Evolutionary conservation across 2,888 invertebrate genomes (phyloP), one percentile per base, ranked within the genome.

Genomic region (Sesamia inferens): DNA sequence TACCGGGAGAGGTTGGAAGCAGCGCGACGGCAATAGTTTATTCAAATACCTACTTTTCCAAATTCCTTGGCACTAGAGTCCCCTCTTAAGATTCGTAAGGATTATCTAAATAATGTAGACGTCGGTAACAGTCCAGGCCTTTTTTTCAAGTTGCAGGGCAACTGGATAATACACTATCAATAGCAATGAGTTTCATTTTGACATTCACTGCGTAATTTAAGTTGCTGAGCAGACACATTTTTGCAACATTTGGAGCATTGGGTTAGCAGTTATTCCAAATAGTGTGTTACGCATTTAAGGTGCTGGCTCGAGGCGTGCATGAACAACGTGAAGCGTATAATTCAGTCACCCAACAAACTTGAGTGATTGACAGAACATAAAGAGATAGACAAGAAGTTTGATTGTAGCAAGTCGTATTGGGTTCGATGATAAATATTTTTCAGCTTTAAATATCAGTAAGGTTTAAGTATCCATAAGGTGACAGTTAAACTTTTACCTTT

Each of bases 401-500:
- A 54, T 68, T 24, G 14, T 24, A 47, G 44, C n/a, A 10, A 55
- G 11, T 51, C 61, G 44, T 72, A 44, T 31, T 57, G 42, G 47
- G 39, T 74, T 47, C 10, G 22, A 80, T 69, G 57, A 64, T 31
- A 22, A n/a, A 68, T 54, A 73, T 47, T 68, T 63, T 44, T 68
- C 54, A 63, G 44, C 2, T n/a, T 24, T 44, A 66, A 74, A 61
- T 54, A 54, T 74, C 39, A 47, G 71, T 71, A 72, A n/a, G n/a
- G n/a, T n/a, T n/a, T n/a, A n/a, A n/a, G n/a, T n/a, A 66, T 48
- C 66, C 71, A 51, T 62, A 65, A 47, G 59, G 71, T 68, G 48
- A 62, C 58, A 64, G 59, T 68, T 83, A 82, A 58, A 83, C 76
- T 83, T 93, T 96, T 96, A 98, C 97, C 96, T 98, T 98, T 67